phyloP scores from a whole-genome alignment of 2,888 invertebrate genomes.

The Lingula anatina region DNA sequence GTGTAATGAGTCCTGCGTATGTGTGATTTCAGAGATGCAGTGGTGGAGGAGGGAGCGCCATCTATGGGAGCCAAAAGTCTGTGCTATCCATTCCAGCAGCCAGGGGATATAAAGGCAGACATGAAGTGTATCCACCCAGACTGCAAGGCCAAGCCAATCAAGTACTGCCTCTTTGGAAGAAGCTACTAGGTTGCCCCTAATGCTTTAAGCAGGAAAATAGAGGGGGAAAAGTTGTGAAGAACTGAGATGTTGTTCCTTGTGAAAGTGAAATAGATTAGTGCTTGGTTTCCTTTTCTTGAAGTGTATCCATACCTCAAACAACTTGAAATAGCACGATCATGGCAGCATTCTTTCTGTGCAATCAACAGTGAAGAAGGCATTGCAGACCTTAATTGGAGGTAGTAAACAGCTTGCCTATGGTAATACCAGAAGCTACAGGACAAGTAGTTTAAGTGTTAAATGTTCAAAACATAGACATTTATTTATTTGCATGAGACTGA shows the following conservation, averaged over 20 bases:
- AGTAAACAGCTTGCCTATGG: too few relatives aligned
- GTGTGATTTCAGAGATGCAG: conserved; percentile 58
- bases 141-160: conserved; percentile 75
- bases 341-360: neutral
- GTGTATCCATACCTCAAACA: neutral
- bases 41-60: conserved; percentile 71
- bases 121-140: conserved; percentile 82
- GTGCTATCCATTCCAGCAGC: conserved; percentile 94
- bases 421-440: too few relatives aligned
- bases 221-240: neutral
- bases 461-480: too few relatives aligned
- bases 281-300: neutral
- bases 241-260: too few relatives aligned
- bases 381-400: too few relatives aligned
- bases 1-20: too few relatives aligned
- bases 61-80: conserved; percentile 98
- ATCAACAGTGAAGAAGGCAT: neutral
- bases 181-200: conserved; percentile 75
- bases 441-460: too few relatives aligned
- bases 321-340: too few relatives aligned
- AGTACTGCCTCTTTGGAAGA: conserved; percentile 88
- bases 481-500: too few relatives aligned
- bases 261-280: neutral
- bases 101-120: conserved; percentile 54
- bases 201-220: too few relatives aligned